phyloP scores from a whole-genome alignment of 2,797 vertebrate genomes.

The Pempheris klunzingeri region DNA sequence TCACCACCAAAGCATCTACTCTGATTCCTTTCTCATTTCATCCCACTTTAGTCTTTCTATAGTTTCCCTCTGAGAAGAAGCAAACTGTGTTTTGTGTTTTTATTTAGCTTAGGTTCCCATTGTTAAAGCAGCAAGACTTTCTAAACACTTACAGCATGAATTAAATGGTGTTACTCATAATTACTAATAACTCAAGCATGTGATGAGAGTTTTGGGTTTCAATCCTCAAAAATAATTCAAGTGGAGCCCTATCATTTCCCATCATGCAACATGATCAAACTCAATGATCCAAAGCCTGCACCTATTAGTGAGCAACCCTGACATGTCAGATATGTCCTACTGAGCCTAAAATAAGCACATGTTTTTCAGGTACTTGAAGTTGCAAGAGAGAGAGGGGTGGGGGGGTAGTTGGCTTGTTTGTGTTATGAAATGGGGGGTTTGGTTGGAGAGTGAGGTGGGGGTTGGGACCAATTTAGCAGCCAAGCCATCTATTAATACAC shows the following conservation, averaged over 20 bases:
- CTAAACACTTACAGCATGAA: not conserved
- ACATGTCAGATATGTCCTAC: conserved; percentile 43
- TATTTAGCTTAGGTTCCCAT: not conserved
- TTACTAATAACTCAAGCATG: not conserved
- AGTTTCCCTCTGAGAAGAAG: not conserved
- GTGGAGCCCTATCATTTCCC: not conserved
- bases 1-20: conserved; percentile 37
- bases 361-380: conserved; percentile 33
- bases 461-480: conserved; percentile 69
- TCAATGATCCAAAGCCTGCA: conserved; percentile 25
- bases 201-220: not conserved
- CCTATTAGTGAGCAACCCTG: conserved; percentile 54
- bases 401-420: conserved; percentile 60
- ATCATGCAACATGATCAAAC: conserved; percentile 11
- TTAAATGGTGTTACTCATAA: not conserved
- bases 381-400: too few species aligned
- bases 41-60: not conserved
- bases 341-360: conserved; percentile 65
- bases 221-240: not conserved
- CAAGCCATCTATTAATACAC: conserved; percentile 84
- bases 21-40: conserved; percentile 13
- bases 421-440: conserved; percentile 65
- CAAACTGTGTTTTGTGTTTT: not conserved
- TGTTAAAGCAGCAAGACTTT: not conserved
- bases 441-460: conserved; percentile 39